Percentiles rank a stretch among this genome's conserved stretches.
Evolutionary conservation across 2,888 invertebrate genomes (phyloP).

Genomic region (Lymantria dispar): DNA sequence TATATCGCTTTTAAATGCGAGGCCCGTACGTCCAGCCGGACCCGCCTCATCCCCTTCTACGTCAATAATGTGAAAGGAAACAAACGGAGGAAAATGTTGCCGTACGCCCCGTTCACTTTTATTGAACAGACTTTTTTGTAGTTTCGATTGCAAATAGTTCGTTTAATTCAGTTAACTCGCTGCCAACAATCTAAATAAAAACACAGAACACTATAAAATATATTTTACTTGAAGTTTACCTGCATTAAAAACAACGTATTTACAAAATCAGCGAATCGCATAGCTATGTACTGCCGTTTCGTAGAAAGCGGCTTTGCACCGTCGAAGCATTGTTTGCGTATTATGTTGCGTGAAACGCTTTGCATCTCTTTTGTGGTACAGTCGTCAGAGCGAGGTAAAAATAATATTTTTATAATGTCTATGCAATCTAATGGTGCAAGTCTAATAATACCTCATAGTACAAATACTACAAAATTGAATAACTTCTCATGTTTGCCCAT

Average conservation of each 20-base stretch:
- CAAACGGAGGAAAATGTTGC: constrained; percentile 81
- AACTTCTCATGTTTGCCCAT: too few species aligned
- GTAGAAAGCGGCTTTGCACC: constrained; percentile 51
- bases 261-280: constrained; percentile 59
- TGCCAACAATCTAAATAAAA: constrained; percentile 53
- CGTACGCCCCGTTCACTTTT: constrained; percentile 71
- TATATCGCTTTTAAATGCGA: constrained; percentile 81
- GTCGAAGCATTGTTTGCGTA: constrained; percentile 51
- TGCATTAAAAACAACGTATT: constrained; percentile 48
- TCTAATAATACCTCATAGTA: too few species aligned
- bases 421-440: too few species aligned
- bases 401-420: constrained; percentile 16
- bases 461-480: too few species aligned
- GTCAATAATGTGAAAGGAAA: constrained; percentile 78
- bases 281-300: constrained; percentile 51
- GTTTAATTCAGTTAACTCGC: constrained; percentile 72
- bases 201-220: constrained; percentile 50
- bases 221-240: constrained; percentile 45
- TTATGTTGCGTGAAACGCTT: constrained; percentile 59
- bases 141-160: constrained; percentile 80
- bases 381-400: constrained; percentile 21
- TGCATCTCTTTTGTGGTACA: constrained; percentile 44
- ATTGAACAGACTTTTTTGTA: constrained; percentile 70
- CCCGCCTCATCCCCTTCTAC: constrained; percentile 71
- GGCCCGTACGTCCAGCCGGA: constrained; percentile 65